Evolutionary conservation across 2,113 vertebrate species (phyloP).

Genomic region (Budorcas taxicolor): DNA sequence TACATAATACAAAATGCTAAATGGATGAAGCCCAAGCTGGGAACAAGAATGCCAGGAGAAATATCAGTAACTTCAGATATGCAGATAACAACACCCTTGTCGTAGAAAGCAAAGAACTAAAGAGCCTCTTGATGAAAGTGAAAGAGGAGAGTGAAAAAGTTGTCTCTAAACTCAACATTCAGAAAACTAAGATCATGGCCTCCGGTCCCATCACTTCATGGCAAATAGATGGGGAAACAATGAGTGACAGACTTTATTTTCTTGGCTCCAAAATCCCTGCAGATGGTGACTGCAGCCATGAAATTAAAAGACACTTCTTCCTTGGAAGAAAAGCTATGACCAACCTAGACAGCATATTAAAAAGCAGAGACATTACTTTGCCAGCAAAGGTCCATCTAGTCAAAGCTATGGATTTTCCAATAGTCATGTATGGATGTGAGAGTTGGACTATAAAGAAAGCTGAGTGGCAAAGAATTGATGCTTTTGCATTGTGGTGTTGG

Average conservation of each 20-base stretch:
- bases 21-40: background rate
- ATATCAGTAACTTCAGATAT: background rate
- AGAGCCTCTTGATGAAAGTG: background rate
- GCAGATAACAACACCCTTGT: background rate
- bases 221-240: background rate
- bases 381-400: background rate
- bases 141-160: background rate
- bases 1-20: background rate
- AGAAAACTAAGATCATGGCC: background rate
- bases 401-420: background rate
- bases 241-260: background rate
- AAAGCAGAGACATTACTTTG: background rate
- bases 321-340: background rate
- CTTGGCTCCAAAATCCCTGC: background rate
- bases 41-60: background rate
- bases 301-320: background rate
- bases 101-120: background rate
- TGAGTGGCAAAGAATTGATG: background rate
- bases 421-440: background rate
- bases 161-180: background rate
- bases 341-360: background rate
- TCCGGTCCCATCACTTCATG: background rate
- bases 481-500: background rate
- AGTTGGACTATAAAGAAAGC: background rate
- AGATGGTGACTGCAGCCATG: background rate